Evolutionary conservation across 2,113 vertebrate species (phyloP), one percentile per base, ranked within the genome.

Genomic region (Chaetorhynchus papuensis): DNA sequence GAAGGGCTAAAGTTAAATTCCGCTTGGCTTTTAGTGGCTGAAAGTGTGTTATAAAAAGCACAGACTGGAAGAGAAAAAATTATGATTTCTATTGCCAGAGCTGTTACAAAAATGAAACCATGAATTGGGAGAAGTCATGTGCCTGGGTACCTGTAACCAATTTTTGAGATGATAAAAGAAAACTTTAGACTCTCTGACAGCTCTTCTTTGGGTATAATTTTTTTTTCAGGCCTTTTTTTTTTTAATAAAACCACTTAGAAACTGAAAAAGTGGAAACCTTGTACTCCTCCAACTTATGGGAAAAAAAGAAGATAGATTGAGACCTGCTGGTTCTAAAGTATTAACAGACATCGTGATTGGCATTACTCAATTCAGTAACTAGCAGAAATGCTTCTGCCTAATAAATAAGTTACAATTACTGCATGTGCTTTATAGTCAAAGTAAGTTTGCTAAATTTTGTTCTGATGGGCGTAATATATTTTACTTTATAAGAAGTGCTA

Each of bases 51-150:
- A 93, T 53, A 93, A 93, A 91, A 95, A 94, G 60, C 69, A 89
- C 28, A 77, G 60, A 52, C 15, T 75, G 39, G 74, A 72, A 63
- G 56, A 82, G 69, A 78, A 94, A 96, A 95, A 79, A 3, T 75
- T 70, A 75, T 84, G 42, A 91, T 87, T 91, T 91, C 74, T 88
- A 57, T 84, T 86, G 59, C 71, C 65, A 90, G 83, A 69, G 50
- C 64, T 92, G 47, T 90, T 96, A 74, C 3, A 86, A 93, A 89
- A 95, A 90, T 93, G 91, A 93, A 44, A 90, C 64, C 35, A 59
- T 63, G 71, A 89, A 74, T 13, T 93, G 68, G 68, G 86, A 89
- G 45, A 94, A 92, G 76, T 86, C 90, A 97, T 42, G 11, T 63
- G 68, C 76, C 76, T 86, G 52, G 87, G 63, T 50, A 92, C 57